A percentile compares a stretch with the other conserved stretches of the same genome.
Conservation (phyloP, 2,797 vertebrate species). For the Paramormyrops hopkinsi region DNA sequence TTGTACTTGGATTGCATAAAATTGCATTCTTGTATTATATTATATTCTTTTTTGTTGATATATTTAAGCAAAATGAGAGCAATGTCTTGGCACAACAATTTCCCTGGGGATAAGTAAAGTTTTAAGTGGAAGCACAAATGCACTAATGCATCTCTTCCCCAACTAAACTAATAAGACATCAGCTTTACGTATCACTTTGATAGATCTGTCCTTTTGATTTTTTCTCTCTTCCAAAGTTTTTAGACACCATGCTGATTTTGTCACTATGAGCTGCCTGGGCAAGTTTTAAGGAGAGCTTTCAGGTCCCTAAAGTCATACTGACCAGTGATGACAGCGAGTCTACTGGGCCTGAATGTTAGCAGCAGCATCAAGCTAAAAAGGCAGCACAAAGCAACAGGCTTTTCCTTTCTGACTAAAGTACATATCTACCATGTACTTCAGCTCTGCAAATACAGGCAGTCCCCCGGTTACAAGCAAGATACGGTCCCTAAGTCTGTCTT, state of each 20-base stretch:
- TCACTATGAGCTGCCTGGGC: neutral
- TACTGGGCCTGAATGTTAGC: neutral
- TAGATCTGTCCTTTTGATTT: neutral
- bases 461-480: neutral
- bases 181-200: neutral
- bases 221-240: neutral
- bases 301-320: neutral
- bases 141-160: neutral
- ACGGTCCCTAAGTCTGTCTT: neutral
- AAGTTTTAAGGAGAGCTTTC: neutral
- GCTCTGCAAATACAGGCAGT: neutral
- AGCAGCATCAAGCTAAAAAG: neutral
- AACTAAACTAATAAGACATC: neutral
- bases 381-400: neutral
- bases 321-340: neutral
- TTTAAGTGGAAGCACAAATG: neutral
- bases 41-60: neutral
- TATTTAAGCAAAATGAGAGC: neutral
- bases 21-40: neutral
- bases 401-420: neutral
- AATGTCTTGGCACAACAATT: neutral
- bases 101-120: neutral
- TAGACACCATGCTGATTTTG: neutral
- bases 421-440: neutral
- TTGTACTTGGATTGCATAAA: neutral